A percentile compares a stretch with the other conserved stretches of the same genome.
These are phyloP conservation scores for Ochropleura leucogaster DNA, from an alignment of 2,888 invertebrate genomes.

Conservation along the genomic window DNA sequence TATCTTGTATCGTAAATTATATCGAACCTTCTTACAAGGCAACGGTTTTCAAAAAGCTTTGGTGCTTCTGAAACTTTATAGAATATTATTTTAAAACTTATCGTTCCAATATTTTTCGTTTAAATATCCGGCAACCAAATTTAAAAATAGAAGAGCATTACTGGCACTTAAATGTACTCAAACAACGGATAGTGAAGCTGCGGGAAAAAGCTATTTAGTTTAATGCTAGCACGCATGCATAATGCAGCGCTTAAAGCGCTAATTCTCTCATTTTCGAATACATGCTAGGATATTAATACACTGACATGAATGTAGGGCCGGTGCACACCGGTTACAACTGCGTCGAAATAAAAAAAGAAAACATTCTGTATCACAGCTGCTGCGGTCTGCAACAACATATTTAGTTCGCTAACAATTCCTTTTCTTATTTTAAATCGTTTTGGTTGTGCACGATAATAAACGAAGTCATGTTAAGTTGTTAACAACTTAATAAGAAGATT, in stretches of 20 bases:
- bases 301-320: constrained; percentile 45
- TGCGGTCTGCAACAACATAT: constrained; percentile 43
- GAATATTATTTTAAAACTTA: constrained; percentile 43
- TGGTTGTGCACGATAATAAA: constrained; percentile 27
- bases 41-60: constrained; percentile 20
- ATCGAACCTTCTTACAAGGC: constrained; percentile 37
- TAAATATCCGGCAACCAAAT: constrained; percentile 18
- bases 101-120: constrained; percentile 16
- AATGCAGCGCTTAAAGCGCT: constrained; percentile 54
- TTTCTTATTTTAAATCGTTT: constrained; percentile 57
- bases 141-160: constrained; percentile 19
- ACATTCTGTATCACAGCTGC: constrained; percentile 55
- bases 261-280: constrained; percentile 64
- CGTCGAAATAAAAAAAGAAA: constrained; percentile 51
- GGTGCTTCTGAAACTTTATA: constrained; percentile 24
- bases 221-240: constrained; percentile 57
- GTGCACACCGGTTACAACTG: constrained; percentile 38
- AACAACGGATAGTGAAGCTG: constrained; percentile 37
- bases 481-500: constrained; percentile 45
- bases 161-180: constrained; percentile 27
- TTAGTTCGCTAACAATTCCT: constrained; percentile 54
- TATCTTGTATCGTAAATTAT: constrained; percentile 54
- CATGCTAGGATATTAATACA: constrained; percentile 59
- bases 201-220: constrained; percentile 56
- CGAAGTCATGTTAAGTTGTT: constrained; percentile 45